These are phyloP conservation scores for Halictus quadricinctus DNA, from an alignment of 2,888 invertebrate genomes.

Conservation along the genomic window DNA sequence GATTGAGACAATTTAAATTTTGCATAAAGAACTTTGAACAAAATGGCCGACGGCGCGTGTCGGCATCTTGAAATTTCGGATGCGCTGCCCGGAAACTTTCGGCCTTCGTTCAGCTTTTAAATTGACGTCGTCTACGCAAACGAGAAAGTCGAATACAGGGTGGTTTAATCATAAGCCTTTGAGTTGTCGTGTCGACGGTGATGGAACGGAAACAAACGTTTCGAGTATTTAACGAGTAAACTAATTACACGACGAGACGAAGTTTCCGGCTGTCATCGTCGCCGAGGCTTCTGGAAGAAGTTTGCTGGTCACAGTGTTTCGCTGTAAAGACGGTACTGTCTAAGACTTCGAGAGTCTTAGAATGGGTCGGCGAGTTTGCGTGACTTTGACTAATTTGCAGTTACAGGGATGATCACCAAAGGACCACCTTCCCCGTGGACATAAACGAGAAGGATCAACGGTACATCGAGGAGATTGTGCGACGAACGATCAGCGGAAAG, in stretches of 20 bases:
- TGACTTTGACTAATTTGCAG: background rate
- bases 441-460: constrained; percentile 68
- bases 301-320: background rate
- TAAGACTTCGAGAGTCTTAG: background rate
- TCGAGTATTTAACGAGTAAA: background rate
- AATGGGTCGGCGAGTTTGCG: background rate
- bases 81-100: background rate
- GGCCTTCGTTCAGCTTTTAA: background rate
- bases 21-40: too few relatives aligned
- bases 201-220: background rate
- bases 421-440: background rate
- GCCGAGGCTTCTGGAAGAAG: background rate
- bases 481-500: constrained; percentile 55
- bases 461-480: constrained; percentile 64
- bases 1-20: too few relatives aligned
- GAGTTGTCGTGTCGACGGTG: background rate
- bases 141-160: background rate
- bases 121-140: background rate
- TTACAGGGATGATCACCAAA: constrained; percentile 39
- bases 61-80: background rate
- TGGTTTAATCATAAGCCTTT: background rate
- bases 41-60: too few relatives aligned
- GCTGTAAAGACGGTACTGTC: background rate
- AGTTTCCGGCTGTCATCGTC: background rate
- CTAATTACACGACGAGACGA: background rate